Evolutionary conservation across 2,888 invertebrate species (phyloP).

Genomic region (Penaeus monodon): DNA sequence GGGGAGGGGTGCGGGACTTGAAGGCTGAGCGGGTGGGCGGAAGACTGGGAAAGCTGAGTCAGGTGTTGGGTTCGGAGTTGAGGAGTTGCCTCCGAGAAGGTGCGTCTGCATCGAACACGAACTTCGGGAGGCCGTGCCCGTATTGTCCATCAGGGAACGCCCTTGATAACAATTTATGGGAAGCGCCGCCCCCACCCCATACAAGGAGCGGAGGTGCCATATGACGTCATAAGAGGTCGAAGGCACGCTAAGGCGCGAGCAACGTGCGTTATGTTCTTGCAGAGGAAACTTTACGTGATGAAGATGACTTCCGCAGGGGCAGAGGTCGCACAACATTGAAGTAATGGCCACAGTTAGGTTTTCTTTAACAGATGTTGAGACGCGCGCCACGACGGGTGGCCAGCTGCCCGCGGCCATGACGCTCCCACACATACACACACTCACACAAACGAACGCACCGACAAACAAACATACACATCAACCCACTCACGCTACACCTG

Average conservation of each 20-base stretch:
- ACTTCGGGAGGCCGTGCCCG: too few species aligned
- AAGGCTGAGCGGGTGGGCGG: constrained; percentile 2
- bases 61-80: constrained; percentile 9
- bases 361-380: constrained; percentile 19
- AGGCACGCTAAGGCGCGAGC: constrained; percentile 3
- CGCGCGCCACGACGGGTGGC: constrained; percentile 9
- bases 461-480: not conserved
- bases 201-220: constrained; percentile 31
- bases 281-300: not conserved
- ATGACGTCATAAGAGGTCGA: constrained; percentile 36
- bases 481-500: not conserved
- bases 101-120: not conserved
- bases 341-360: not conserved
- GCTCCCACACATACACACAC: not conserved
- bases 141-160: too few species aligned
- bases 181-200: constrained; percentile 6
- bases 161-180: not conserved
- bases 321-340: not conserved
- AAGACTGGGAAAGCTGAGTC: constrained; percentile 22
- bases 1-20: not conserved
- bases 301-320: not conserved
- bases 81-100: not conserved
- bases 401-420: constrained; percentile 24
- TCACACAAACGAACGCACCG: not conserved
- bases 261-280: not conserved